A percentile compares a stretch with the other conserved stretches of the same genome.
phyloP scores from a whole-genome alignment of 2,113 vertebrate species.

The Lycaon pictus region DNA sequence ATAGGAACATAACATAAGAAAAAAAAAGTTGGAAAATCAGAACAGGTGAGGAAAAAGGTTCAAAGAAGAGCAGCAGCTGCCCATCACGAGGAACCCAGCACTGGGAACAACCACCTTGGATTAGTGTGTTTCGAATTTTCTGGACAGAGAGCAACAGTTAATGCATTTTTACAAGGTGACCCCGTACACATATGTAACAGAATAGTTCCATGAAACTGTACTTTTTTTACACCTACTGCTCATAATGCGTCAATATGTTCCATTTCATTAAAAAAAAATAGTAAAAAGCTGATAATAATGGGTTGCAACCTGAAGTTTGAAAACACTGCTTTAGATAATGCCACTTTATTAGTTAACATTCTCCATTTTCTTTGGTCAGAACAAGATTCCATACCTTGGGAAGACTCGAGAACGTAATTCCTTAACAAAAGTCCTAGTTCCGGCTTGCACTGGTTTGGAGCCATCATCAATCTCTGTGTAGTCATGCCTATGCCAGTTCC shows the following conservation, averaged over 20 bases:
- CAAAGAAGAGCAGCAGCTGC: not conserved
- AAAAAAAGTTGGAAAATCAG: not conserved
- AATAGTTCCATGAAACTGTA: not conserved
- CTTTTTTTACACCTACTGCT: not conserved
- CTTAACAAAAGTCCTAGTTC: slow-evolving; percentile 94
- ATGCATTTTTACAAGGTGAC: not conserved
- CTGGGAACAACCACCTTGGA: not conserved
- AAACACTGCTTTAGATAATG: not conserved
- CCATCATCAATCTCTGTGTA: slow-evolving; percentile 96
- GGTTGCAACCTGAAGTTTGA: not conserved
- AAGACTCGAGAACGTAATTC: slow-evolving; percentile 94
- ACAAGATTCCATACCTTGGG: slow-evolving; percentile 89
- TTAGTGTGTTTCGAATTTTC: not conserved
- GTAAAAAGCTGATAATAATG: slow-evolving; percentile 8
- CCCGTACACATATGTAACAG: not conserved
- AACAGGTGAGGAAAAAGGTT: not conserved
- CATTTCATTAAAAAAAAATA: not conserved
- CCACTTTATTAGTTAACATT: not conserved
- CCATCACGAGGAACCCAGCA: not conserved
- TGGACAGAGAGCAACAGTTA: not conserved
- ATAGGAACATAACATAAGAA: not conserved
- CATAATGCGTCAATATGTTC: not conserved
- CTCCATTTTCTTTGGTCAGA: not conserved
- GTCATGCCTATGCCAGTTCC: slow-evolving; percentile 98
- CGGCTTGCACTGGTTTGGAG: slow-evolving; percentile 95